Base-by-base conservation (phyloP, 2,113 vertebrate species). In the Stigmatopora argus region DNA sequence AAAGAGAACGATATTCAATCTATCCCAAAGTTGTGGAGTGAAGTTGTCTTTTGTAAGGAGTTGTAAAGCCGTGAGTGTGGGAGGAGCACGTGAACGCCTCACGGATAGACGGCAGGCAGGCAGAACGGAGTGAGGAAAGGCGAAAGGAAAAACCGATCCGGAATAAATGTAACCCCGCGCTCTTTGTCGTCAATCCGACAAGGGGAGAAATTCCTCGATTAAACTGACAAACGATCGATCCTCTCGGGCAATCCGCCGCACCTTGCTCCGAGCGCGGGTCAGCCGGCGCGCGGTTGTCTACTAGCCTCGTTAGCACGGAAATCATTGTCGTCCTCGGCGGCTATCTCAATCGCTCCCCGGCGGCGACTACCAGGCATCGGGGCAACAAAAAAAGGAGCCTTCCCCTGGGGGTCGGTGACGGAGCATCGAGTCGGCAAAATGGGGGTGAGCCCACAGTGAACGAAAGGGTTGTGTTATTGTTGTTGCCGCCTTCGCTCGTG, bases 171-270 rank as follows among this genome's bases (percentile, higher is more conserved):
- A 79, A 63, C 47, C 70, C 71, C 62, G 49, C 58, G 38, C 51
- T 85, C 63, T 87, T n/a, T 86, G 88, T 86, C 86, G 86, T 76
- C 81, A 85, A 83, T 85, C 76, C 63, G 75, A 58, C 53, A 48
- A 48, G 48, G 63, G 58, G 67, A 53, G 26, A 70, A 23, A 53
- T 23, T 17, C 12, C 19, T 4, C 3, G 10, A 14, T 56, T 6
- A 14, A 14, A 15, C 2, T 15, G 26, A 5, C 23, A 7, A 23
- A 56, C 12, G 5, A 23, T 23, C 14, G 23, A 65, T 72, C 73
- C 57, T 34, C 6, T 64, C 41, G 19, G 44, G 55, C 34, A 52
- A 31, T 18, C 3, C 7, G 15, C 19, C 7, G 52, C 49, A 18
- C 31, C 26, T 13, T 34, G 3, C 26, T 47, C 23, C 11, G 6